These are phyloP conservation scores for Ailurus styani DNA, from an alignment of 2,113 vertebrate species.

Conservation along the genomic window DNA sequence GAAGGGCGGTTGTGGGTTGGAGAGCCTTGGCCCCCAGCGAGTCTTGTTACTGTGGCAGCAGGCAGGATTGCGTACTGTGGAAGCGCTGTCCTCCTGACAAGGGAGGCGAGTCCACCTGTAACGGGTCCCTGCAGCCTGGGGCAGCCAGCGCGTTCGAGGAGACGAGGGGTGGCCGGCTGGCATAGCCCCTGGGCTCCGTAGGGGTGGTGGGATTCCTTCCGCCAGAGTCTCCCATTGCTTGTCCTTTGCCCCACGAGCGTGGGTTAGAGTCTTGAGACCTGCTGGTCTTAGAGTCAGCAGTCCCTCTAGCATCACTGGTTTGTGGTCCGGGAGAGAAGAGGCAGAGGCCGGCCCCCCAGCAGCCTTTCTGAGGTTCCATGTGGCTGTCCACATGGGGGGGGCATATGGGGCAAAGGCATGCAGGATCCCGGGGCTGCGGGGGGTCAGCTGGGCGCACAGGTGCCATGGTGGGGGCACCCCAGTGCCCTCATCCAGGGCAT, in stretches of 20 bases:
- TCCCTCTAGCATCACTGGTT: neutral
- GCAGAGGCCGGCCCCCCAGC: neutral
- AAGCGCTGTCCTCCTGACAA: neutral
- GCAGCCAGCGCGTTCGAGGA: neutral
- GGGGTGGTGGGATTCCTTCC: neutral
- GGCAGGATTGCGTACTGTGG: neutral
- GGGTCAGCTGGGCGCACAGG: neutral
- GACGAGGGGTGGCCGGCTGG: neutral
- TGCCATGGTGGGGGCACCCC: neutral
- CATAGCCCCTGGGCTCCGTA: accelerated
- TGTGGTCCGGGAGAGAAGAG: accelerated
- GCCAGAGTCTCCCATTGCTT: accelerated
- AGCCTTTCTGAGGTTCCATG: neutral
- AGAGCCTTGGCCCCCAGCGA: neutral
- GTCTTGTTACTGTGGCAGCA: neutral
- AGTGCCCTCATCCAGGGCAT: neutral
- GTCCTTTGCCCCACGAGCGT: neutral
- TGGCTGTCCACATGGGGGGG: neutral
- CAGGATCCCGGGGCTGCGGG: accelerated
- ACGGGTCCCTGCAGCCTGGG: too few relatives aligned
- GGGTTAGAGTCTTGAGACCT: too few relatives aligned
- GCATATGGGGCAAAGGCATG: accelerated
- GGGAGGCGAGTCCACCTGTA: neutral
- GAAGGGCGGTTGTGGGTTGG: neutral
- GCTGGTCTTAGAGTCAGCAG: neutral